Percentiles rank a stretch among this genome's conserved stretches.
Conservation (phyloP, 2,797 vertebrate genomes). For the Numenius phaeopus region DNA sequence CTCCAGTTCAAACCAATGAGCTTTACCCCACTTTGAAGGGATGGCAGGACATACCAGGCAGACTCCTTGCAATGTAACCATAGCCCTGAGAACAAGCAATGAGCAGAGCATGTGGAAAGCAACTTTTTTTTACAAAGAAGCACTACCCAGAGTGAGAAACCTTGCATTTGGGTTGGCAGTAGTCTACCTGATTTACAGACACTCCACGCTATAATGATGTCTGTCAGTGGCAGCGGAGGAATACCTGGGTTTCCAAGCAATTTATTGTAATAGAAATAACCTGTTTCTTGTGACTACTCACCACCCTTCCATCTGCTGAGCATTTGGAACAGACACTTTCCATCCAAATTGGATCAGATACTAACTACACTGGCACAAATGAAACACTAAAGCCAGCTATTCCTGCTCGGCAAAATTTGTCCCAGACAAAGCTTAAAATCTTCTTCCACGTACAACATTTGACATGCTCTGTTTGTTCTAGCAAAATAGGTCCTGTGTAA, state of each 20-base stretch:
- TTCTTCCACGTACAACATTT: background rate
- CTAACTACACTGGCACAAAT: constrained; percentile 1
- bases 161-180: background rate
- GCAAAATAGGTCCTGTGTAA: background rate
- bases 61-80: background rate
- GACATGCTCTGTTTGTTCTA: background rate
- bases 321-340: constrained; percentile 15
- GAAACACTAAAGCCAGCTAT: background rate
- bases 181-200: background rate
- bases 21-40: background rate
- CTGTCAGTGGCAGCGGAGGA: background rate
- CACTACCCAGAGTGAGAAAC: background rate
- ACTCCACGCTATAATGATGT: background rate
- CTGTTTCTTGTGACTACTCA: constrained; percentile 46
- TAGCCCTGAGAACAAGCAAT: background rate
- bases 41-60: background rate
- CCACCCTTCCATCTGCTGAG: constrained; percentile 49
- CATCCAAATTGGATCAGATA: constrained; percentile 19
- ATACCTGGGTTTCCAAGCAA: constrained; percentile 29
- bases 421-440: background rate
- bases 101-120: background rate
- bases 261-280: constrained; percentile 38
- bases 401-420: background rate
- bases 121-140: background rate
- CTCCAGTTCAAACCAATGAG: background rate